Base-by-base conservation (phyloP, 2,113 vertebrate species). In the Macquaria ambigua region DNA sequence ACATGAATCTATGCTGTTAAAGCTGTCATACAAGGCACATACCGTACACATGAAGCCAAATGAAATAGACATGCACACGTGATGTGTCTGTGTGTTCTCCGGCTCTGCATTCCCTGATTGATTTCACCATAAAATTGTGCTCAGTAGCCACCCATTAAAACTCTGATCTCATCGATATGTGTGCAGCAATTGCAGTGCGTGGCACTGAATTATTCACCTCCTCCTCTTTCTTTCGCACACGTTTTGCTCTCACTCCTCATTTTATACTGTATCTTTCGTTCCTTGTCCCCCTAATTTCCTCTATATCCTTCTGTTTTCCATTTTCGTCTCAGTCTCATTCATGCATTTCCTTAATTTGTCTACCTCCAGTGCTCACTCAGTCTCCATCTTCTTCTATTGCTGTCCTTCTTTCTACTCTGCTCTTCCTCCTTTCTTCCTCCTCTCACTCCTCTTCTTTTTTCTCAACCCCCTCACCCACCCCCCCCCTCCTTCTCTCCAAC, bases 101-200 rank as follows among this genome's bases (percentile, higher is more conserved):
- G 28, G 52, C 78, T 90, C 85, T 78, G 84, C 91, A 93, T 94
- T 93, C 91, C 88, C 86, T 96, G 96, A 97, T 96, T 97, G 96
- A 97, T 97, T 97, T 96, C 94, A 95, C 95, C 94, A 95, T 96
- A 94, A 96, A 91, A 96, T 95, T 96, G 95, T 92, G 94, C 95
- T 95, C 95, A 95, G 95, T 96, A 96, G 92, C 88, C 94, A 93
- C 92, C 96, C 96, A 95, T 97, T 97, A 96, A 97, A 97, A 93
- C 89, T 89, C 94, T 95, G 96, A 96, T 97, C 95, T 96, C 95
- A 95, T 93, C 94, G 89, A 95, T 91, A 93, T 94, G 95, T 96
- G 94, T 95, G 93, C 92, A 89, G 91, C 95, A 95, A 95, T 96
- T 95, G 93, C 91, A 95, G 93, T 94, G 93, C 94, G 85, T 93